Evolutionary conservation across 2,113 vertebrate species (phyloP).

Genomic region (Pollimyrus isidori): DNA sequence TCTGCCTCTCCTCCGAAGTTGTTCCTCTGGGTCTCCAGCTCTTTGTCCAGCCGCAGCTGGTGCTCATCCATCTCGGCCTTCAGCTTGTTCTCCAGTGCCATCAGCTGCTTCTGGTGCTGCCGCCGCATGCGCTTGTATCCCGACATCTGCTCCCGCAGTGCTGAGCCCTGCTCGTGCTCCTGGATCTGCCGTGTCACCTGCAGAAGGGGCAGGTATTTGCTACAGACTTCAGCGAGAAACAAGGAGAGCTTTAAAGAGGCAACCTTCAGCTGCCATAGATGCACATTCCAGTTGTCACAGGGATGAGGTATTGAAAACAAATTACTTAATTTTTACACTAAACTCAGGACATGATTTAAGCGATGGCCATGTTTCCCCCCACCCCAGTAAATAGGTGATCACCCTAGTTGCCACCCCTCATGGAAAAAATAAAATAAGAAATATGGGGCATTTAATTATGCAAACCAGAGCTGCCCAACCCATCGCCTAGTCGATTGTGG

Average conservation of each 20-base stretch:
- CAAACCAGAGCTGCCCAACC: neutral
- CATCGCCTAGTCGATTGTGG: neutral
- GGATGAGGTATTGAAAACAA: neutral
- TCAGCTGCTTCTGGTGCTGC: constrained; percentile 85
- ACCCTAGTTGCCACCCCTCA: neutral
- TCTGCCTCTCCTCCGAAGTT: constrained; percentile 76
- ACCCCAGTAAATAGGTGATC: neutral
- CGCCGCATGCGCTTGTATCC: constrained; percentile 87
- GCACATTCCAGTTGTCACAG: neutral
- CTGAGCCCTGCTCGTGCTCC: constrained; percentile 85
- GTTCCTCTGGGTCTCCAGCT: constrained; percentile 79
- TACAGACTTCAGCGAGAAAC: constrained; percentile 32
- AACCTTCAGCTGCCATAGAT: neutral
- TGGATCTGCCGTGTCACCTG: constrained; percentile 84
- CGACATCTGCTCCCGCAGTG: constrained; percentile 80
- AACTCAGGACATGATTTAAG: neutral
- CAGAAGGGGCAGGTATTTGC: neutral
- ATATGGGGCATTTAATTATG: neutral
- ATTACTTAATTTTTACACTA: neutral
- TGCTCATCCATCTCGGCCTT: constrained; percentile 81
- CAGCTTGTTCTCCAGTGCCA: constrained; percentile 79
- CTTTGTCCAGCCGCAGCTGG: constrained; percentile 76
- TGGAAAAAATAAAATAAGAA: neutral
- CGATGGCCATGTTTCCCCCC: neutral
- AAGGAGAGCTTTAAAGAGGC: constrained; percentile 54